Conservation (phyloP, 2,888 invertebrate species). For the Spialia ferax region DNA sequence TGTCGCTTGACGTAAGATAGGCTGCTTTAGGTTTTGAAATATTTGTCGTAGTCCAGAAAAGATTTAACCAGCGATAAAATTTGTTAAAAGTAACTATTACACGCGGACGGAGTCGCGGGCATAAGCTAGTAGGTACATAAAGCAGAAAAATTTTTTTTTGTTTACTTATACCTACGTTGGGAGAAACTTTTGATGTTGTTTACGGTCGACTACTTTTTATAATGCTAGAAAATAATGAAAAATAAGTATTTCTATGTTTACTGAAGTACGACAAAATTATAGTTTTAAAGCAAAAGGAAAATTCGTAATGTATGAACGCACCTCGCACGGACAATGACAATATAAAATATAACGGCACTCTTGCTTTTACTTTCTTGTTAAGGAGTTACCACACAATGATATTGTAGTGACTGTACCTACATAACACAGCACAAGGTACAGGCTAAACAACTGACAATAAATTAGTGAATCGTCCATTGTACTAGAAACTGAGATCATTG, state of each 20-base stretch:
- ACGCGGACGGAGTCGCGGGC: too few species aligned
- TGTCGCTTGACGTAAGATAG: too few species aligned
- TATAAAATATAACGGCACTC: conserved; percentile 26
- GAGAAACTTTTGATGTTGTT: too few species aligned
- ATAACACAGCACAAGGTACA: neutral
- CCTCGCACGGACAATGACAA: conserved; percentile 11
- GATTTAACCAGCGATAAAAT: too few species aligned
- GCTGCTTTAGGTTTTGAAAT: too few species aligned
- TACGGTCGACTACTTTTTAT: too few species aligned
- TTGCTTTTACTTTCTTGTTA: conserved; percentile 26
- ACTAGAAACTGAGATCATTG: conserved; percentile 13
- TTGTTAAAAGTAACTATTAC: too few species aligned
- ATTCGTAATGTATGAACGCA: neutral
- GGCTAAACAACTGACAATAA: conserved; percentile 14
- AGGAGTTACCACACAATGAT: conserved; percentile 23
- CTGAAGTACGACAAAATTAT: neutral
- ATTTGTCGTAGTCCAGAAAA: too few species aligned
- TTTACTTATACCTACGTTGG: too few species aligned
- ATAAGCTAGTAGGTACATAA: too few species aligned
- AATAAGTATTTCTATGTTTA: neutral
- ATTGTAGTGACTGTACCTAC: neutral
- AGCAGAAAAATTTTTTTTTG: too few species aligned
- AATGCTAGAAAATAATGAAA: too few species aligned
- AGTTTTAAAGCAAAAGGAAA: neutral
- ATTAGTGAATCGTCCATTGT: conserved; percentile 21